Evolutionary conservation across 2,888 invertebrate species (phyloP).

Genomic region (Lasius fuliginosus): DNA sequence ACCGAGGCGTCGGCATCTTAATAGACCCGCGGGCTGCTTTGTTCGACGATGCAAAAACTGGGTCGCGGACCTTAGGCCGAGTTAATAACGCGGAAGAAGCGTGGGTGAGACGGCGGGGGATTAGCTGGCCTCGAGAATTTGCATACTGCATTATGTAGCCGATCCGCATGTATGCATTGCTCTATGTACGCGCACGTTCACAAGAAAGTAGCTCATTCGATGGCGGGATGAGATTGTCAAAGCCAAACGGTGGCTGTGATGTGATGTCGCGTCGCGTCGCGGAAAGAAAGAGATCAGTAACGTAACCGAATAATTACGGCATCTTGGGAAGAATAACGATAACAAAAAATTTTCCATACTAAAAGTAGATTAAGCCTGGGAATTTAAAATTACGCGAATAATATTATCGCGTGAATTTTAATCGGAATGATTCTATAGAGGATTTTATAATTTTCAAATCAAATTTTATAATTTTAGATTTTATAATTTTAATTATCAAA

Average conservation of each 20-base stretch:
- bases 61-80: constrained; percentile 73
- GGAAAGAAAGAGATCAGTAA: background rate
- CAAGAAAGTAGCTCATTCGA: constrained; percentile 52
- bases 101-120: background rate
- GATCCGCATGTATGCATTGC: constrained; percentile 43
- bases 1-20: constrained; percentile 66
- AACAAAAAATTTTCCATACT: background rate
- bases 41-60: constrained; percentile 67
- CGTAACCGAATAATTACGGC: background rate
- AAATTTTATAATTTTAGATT: no score
- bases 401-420: background rate
- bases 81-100: constrained; percentile 73
- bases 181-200: constrained; percentile 37
- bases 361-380: background rate
- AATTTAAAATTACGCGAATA: background rate
- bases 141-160: constrained; percentile 68
- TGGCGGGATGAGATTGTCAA: constrained; percentile 47
- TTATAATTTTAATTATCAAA: no score
- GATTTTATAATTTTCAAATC: no score
- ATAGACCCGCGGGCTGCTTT: constrained; percentile 61
- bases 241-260: constrained; percentile 28
- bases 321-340: background rate
- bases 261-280: background rate
- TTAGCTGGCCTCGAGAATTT: constrained; percentile 64
- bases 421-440: background rate